Percentiles rank a stretch among this genome's conserved stretches.
Conservation (phyloP, 2,113 vertebrate species). For the Martes martes region DNA sequence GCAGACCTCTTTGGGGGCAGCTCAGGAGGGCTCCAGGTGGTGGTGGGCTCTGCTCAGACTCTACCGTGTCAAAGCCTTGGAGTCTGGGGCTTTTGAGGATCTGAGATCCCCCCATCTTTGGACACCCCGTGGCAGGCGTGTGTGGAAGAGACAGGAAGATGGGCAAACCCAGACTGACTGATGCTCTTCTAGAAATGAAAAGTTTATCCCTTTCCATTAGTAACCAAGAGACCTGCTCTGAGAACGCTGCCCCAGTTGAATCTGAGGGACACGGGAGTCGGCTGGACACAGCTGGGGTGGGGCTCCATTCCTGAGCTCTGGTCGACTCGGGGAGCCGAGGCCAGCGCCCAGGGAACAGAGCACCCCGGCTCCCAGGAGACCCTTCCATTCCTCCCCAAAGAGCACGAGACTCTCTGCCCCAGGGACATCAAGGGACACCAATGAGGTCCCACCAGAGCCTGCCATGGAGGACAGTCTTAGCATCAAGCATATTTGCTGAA, state of each 20-base stretch:
- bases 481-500: fast-evolving
- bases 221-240: neutral
- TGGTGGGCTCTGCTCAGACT: fast-evolving
- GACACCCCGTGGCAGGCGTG: fast-evolving
- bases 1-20: neutral
- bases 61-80: neutral
- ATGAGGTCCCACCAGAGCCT: fast-evolving
- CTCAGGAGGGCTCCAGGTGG: neutral
- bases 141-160: fast-evolving
- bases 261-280: neutral
- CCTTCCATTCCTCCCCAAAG: neutral
- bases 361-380: neutral
- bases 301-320: neutral
- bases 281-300: neutral
- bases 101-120: fast-evolving
- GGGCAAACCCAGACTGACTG: neutral
- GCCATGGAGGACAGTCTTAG: fast-evolving
- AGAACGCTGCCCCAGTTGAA: neutral
- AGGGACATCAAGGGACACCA: too few species aligned
- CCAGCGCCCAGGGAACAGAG: neutral
- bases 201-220: neutral
- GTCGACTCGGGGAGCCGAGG: neutral
- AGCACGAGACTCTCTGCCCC: neutral
- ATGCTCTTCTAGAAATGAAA: neutral
- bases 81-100: neutral